Evolutionary conservation across 2,888 invertebrate genomes (phyloP), one percentile per base, ranked within the genome.

Genomic region (Synergus laeviventris): DNA sequence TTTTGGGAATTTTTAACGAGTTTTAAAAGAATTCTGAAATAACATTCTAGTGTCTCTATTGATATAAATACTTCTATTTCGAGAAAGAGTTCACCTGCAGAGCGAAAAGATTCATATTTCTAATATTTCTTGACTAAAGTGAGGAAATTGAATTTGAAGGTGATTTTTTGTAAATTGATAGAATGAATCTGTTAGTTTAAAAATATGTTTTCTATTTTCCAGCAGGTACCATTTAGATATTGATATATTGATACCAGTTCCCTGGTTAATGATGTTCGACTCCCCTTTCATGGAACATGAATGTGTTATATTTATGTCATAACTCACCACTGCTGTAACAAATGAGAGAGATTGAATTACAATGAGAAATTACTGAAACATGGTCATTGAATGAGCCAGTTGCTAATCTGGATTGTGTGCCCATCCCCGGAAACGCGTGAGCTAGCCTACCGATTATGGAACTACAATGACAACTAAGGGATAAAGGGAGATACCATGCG

Each of bases 381-480:
- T 70, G 49, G 70, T 70, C 70, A 70, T 54, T 70, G 70, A 70
- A 70, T 70, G 70, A 70, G 49, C 49, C 49, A 49, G 70, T 70
- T 70, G 70, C 70, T 70, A 70, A 70, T 70, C 49, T 70, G 70
- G 49, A 70, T 70, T 70, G 70, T 70, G 70, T 70, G 70, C 70
- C 70, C 70, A 70, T 70, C 70, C 70, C 70, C 70, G 70, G 70
- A 70, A 70, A 70, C 70, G 70, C 70, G 70, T 70, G 70, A 70
- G 70, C 70, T 70, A 70, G 70, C 70, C 49, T 70, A 70, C 70
- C 70, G 36, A 70, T 70, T 70, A 70, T 70, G 31, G 70, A 70
- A 49, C 70, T 70, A 70, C 70, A 70, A 70, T 70, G 70, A 70
- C 70, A 70, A 70, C 70, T 70, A 70, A 70, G 70, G 70, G 70